Evolutionary conservation across 1,140 invertebrate genomes (phyloP).

Genomic region (Musca domestica): DNA sequence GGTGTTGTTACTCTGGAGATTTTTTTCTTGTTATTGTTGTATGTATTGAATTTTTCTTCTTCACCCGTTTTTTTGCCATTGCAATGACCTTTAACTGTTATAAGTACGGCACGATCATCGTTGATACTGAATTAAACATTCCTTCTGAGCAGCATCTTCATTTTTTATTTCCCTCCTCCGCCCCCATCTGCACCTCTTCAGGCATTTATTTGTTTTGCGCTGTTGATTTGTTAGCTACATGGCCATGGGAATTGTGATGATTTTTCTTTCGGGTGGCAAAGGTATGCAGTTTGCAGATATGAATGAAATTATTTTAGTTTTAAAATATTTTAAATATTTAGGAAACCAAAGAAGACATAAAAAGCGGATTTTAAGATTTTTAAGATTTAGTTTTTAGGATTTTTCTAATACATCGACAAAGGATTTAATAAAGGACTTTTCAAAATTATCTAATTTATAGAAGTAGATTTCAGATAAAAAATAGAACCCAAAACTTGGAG

Average conservation of each 20-base stretch:
- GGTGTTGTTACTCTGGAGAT: neutral
- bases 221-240: slow-evolving; percentile 5
- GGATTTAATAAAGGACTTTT: too few relatives aligned
- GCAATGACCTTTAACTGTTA: slow-evolving; percentile 34
- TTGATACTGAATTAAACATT: slow-evolving; percentile 28
- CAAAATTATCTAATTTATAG: too few relatives aligned
- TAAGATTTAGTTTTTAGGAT: too few relatives aligned
- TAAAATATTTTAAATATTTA: too few relatives aligned
- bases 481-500: too few relatives aligned
- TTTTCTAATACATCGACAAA: too few relatives aligned
- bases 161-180: neutral
- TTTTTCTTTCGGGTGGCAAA: neutral
- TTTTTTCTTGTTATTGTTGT: neutral
- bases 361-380: too few relatives aligned
- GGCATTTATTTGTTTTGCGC: neutral
- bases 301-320: too few relatives aligned
- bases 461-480: too few relatives aligned
- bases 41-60: neutral
- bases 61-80: slow-evolving; percentile 9
- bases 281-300: too few relatives aligned
- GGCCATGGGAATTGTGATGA: slow-evolving; percentile 25
- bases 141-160: neutral
- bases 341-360: too few relatives aligned
- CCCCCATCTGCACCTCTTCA: neutral
- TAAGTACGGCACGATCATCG: slow-evolving; percentile 33